These are phyloP conservation scores for Potamilus streckersoni DNA, from an alignment of 1,140 invertebrate genomes.

Conservation along the genomic window DNA sequence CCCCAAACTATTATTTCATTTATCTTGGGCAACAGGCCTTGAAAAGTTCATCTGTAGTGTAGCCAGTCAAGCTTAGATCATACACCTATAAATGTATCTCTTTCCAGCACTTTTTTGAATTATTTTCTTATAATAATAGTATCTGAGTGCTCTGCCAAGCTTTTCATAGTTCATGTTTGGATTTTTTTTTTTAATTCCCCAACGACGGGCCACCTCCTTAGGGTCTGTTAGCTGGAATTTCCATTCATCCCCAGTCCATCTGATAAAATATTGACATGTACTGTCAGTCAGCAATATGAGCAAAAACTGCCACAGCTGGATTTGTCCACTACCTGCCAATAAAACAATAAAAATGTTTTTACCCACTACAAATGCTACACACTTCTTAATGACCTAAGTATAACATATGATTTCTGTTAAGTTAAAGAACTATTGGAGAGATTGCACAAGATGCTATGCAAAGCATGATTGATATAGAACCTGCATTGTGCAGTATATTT, in stretches of 20 bases:
- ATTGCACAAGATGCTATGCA: too few species aligned
- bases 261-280: conserved; percentile 94
- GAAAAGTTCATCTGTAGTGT: conserved; percentile 66
- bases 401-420: too few species aligned
- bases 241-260: conserved; percentile 99
- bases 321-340: conserved; percentile 65
- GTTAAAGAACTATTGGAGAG: too few species aligned
- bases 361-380: too few species aligned
- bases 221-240: conserved; percentile 98
- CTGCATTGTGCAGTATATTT: too few species aligned
- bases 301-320: conserved; percentile 93
- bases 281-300: conserved; percentile 96
- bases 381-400: too few species aligned
- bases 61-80: conserved; percentile 77
- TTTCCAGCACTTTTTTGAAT: conserved; percentile 94
- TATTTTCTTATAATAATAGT: conserved; percentile 99
- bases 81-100: conserved; percentile 97
- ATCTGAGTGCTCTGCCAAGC: conserved; percentile 92
- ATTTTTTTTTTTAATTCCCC: conserved; percentile 98
- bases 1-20: too few species aligned
- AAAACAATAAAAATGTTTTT: neutral
- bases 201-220: conserved; percentile 95
- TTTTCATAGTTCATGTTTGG: conserved; percentile 99
- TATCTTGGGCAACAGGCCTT: conserved; percentile 64
- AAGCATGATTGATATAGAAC: too few species aligned